phyloP scores from a whole-genome alignment of 2,888 invertebrate genomes.

The Andrena bucephala region DNA sequence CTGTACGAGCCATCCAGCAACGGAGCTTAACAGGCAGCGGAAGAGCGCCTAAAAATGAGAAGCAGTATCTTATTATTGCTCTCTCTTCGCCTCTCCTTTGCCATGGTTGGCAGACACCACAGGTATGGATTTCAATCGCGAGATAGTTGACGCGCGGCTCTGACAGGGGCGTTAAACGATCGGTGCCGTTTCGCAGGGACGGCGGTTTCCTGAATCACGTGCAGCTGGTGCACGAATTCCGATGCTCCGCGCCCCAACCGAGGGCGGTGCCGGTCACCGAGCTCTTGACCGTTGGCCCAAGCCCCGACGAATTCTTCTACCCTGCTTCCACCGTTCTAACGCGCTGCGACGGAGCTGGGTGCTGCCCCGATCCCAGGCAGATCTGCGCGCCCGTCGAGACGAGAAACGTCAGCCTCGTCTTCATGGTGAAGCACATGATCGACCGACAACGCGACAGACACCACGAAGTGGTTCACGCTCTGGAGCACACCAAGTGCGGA shows the following conservation, averaged over 20 bases:
- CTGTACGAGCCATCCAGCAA: not conserved
- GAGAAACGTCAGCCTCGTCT: conserved; percentile 80
- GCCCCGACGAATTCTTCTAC: conserved; percentile 80
- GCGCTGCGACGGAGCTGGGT: conserved; percentile 81
- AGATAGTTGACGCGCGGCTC: not conserved
- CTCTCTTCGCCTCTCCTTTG: conserved; percentile 55
- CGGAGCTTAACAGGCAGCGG: not conserved
- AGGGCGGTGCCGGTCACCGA: conserved; percentile 78
- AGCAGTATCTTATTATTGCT: conserved; percentile 59
- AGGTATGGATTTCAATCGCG: conserved; percentile 67
- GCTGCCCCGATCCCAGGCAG: conserved; percentile 76
- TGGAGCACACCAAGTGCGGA: conserved; percentile 79
- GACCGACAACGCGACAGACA: conserved; percentile 80
- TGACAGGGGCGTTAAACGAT: not conserved
- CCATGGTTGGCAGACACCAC: conserved; percentile 71
- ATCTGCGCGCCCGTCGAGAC: conserved; percentile 77
- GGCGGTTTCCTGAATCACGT: conserved; percentile 79
- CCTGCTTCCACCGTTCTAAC: conserved; percentile 80
- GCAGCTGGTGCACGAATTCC: conserved; percentile 78
- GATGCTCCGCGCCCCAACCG: conserved; percentile 78
- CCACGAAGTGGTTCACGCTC: conserved; percentile 79
- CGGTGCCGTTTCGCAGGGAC: conserved; percentile 69
- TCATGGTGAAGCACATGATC: conserved; percentile 79
- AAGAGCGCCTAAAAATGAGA: conserved; percentile 58
- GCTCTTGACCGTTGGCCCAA: conserved; percentile 77